Evolutionary conservation across 2,113 vertebrate genomes (phyloP).

Genomic region (Vombatus ursinus): DNA sequence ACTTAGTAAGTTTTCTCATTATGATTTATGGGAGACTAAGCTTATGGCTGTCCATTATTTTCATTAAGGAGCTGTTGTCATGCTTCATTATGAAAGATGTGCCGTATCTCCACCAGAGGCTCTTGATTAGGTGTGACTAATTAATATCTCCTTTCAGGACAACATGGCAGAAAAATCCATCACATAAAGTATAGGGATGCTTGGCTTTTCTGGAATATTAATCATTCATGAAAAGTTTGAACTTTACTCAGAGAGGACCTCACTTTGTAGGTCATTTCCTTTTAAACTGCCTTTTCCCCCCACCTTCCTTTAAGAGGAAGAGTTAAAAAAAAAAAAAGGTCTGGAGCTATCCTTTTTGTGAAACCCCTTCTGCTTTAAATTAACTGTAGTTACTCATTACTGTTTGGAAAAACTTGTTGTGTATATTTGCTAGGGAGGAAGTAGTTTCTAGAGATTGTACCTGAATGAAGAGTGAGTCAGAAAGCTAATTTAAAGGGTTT

Average conservation of each 20-base stretch:
- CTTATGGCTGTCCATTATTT: background rate
- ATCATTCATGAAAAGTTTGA: background rate
- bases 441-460: background rate
- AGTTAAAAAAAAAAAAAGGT: background rate
- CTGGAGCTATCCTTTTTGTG: constrained; percentile 33
- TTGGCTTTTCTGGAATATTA: background rate
- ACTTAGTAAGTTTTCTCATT: constrained; percentile 3
- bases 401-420: background rate
- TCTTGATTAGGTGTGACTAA: background rate
- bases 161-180: constrained; percentile 30
- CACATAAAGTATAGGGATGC: background rate
- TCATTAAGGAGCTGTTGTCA: constrained; percentile 9
- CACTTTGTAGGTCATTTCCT: background rate
- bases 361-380: background rate
- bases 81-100: constrained; percentile 16
- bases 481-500: background rate
- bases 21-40: constrained; percentile 26
- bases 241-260: background rate
- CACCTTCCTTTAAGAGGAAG: background rate
- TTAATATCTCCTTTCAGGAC: constrained; percentile 17
- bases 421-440: background rate
- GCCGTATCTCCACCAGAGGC: background rate
- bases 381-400: background rate
- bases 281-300: background rate
- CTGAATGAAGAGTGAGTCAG: constrained; percentile 23